Evolutionary conservation across 2,888 invertebrate genomes (phyloP).

Genomic region (Invenusta paracnida): DNA sequence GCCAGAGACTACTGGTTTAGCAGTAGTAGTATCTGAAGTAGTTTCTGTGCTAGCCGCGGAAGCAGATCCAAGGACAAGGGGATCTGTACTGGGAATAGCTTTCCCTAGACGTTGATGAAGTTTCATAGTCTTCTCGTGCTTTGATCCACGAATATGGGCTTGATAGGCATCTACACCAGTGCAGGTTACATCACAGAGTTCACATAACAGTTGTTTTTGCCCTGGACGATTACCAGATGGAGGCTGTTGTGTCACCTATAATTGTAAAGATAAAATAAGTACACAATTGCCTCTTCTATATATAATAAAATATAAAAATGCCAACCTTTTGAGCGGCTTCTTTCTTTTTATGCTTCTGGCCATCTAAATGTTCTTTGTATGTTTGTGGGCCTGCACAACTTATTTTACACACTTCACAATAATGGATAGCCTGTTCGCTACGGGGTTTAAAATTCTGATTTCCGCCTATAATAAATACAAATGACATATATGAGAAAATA

Average conservation of each 20-base stretch:
- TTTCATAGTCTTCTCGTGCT: conserved; percentile 89
- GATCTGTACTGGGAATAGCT: conserved; percentile 90
- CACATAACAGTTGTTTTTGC: conserved; percentile 76
- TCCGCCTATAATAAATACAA: not conserved
- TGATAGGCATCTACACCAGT: conserved; percentile 97
- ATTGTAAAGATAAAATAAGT: not conserved
- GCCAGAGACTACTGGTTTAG: not conserved
- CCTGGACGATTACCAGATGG: not conserved
- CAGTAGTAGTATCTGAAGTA: not conserved
- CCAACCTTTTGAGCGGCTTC: conserved; percentile 72
- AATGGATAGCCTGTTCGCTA: conserved; percentile 67
- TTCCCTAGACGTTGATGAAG: conserved; percentile 93
- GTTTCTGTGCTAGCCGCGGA: not conserved
- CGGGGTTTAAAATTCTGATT: not conserved
- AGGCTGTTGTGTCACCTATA: not conserved
- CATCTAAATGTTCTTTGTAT: conserved; percentile 91
- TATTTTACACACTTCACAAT: conserved; percentile 97
- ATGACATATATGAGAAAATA: not conserved
- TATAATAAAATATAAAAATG: not conserved
- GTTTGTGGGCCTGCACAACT: conserved; percentile 88
- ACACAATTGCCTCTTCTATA: too few species aligned
- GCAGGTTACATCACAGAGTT: conserved; percentile 94
- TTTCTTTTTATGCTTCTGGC: conserved; percentile 97
- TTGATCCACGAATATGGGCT: conserved; percentile 91
- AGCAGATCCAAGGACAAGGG: conserved; percentile 70